phyloP scores from a whole-genome alignment of 2,113 vertebrate genomes.

The Atherinomorus stipes region DNA sequence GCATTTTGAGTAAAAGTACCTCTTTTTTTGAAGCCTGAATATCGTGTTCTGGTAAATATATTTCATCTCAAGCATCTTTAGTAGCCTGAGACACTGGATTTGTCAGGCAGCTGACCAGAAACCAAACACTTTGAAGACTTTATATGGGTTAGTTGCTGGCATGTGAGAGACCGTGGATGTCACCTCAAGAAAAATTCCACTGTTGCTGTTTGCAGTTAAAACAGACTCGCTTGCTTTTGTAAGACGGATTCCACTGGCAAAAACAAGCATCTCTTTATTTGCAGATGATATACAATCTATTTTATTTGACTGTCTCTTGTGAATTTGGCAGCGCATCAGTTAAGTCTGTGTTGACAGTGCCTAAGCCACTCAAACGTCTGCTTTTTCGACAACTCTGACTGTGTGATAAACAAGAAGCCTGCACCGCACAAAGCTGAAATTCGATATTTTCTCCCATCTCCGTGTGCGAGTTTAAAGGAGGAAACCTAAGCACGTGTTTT shows the following conservation, averaged over 20 bases:
- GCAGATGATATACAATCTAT: constrained; percentile 58
- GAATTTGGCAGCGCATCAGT: constrained; percentile 65
- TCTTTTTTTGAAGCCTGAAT: constrained; percentile 41
- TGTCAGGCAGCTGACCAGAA: constrained; percentile 59
- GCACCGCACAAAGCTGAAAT: constrained; percentile 48
- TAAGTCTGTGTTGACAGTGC: constrained; percentile 55
- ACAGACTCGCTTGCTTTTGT: constrained; percentile 36
- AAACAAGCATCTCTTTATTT: constrained; percentile 53
- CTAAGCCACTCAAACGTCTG: constrained; percentile 32
- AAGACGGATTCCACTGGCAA: constrained; percentile 40
- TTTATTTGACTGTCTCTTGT: constrained; percentile 62
- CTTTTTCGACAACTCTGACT: constrained; percentile 38
- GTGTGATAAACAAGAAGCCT: constrained; percentile 43
- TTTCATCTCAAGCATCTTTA: constrained; percentile 48
- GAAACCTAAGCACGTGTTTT: constrained; percentile 39
- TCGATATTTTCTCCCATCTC: constrained; percentile 55
- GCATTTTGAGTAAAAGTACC: constrained; percentile 52
- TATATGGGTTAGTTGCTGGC: constrained; percentile 46
- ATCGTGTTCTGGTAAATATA: constrained; percentile 41
- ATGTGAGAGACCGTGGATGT: constrained; percentile 48
- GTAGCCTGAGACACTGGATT: constrained; percentile 20
- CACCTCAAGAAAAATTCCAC: constrained; percentile 65
- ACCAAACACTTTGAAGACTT: constrained; percentile 50
- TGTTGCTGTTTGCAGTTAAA: constrained; percentile 38
- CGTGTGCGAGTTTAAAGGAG: constrained; percentile 54